A percentile compares a stretch with the other conserved stretches of the same genome.
Conservation (phyloP, 2,888 invertebrate genomes). For the Heliothis peltigera region DNA sequence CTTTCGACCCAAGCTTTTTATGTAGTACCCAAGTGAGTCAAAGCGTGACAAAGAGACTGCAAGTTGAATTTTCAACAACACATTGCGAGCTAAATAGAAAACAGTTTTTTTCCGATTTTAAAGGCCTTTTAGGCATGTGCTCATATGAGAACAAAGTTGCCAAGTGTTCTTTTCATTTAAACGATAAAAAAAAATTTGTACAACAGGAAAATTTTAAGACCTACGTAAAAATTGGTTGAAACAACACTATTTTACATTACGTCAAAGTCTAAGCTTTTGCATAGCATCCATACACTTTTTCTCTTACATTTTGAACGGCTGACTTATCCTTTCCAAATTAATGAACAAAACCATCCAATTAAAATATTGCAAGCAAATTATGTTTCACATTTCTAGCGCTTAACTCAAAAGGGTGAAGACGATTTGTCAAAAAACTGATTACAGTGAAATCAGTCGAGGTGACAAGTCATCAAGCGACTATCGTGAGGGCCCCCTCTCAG, state of each 20-base stretch:
- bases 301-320: constrained; percentile 22
- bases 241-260: background rate
- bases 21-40: constrained; percentile 75
- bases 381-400: constrained; percentile 48
- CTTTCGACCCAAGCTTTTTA: constrained; percentile 79
- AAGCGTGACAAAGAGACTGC: constrained; percentile 79
- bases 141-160: constrained; percentile 27
- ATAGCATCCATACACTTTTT: constrained; percentile 23
- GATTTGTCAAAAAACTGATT: constrained; percentile 79
- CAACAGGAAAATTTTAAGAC: constrained; percentile 18
- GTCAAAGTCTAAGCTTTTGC: background rate
- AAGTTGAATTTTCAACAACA: constrained; percentile 71
- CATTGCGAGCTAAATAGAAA: constrained; percentile 66
- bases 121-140: constrained; percentile 31
- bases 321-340: constrained; percentile 43
- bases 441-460: constrained; percentile 75
- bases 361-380: constrained; percentile 49
- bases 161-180: constrained; percentile 32
- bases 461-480: constrained; percentile 70
- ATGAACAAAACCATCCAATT: constrained; percentile 46
- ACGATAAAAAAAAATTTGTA: constrained; percentile 20
- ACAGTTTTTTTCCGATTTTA: constrained; percentile 54
- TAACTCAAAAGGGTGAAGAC: constrained; percentile 56
- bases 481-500: constrained; percentile 50
- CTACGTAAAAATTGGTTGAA: constrained; percentile 24